Percentiles rank a stretch among this genome's conserved stretches.
Conservation (phyloP, 2,113 vertebrate species). For the Otolemur garnettii region DNA sequence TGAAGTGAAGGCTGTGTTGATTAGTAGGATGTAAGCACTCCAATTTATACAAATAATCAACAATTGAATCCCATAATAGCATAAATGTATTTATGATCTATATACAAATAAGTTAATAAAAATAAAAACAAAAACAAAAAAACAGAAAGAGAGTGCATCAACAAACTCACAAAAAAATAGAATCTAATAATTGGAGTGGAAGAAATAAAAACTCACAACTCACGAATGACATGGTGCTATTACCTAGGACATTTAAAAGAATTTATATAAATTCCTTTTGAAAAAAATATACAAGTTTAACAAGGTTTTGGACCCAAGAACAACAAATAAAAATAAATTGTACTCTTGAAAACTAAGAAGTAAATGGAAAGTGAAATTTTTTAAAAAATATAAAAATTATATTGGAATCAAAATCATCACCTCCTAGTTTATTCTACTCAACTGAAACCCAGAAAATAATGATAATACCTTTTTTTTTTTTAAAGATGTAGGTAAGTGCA, state of each 20-base stretch:
- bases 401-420: neutral
- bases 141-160: too few relatives aligned
- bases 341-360: neutral
- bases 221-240: neutral
- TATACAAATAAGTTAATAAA: too few relatives aligned
- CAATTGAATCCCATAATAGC: too few relatives aligned
- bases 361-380: neutral
- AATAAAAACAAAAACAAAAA: too few relatives aligned
- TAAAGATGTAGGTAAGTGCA: neutral
- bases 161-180: neutral
- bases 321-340: neutral
- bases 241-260: neutral
- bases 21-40: too few relatives aligned
- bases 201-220: neutral
- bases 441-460: neutral
- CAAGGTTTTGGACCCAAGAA: neutral
- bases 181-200: neutral
- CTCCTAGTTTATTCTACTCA: neutral
- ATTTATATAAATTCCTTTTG: neutral
- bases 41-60: too few relatives aligned
- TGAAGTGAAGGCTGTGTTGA: too few relatives aligned
- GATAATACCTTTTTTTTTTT: too few relatives aligned
- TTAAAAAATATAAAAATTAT: neutral
- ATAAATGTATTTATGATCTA: too few relatives aligned
- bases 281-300: neutral